Percentiles rank a stretch among this genome's conserved stretches.
phyloP scores from a whole-genome alignment of 37 sponge, comb jelly and placozoan species.

The Eunapius fragilis region DNA sequence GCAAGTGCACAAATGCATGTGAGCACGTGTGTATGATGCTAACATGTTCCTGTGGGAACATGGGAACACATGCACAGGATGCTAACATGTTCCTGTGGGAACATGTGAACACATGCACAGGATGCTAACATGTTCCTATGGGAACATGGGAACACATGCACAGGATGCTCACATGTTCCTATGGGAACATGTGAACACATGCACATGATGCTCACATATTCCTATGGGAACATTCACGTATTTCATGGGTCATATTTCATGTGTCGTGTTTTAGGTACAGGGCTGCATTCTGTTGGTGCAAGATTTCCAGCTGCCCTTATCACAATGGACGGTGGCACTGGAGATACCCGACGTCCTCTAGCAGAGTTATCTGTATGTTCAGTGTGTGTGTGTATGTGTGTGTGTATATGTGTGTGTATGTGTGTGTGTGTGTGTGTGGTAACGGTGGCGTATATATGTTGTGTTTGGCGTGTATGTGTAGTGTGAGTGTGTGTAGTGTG shows the following conservation, averaged over 20 bases:
- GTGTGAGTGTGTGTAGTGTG: no score
- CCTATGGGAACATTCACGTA: neutral
- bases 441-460: no score
- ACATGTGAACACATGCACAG: no score
- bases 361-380: slow-evolving; percentile 5
- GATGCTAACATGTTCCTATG: no score
- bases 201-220: neutral
- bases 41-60: no score
- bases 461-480: no score
- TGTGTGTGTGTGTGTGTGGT: no score
- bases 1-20: no score
- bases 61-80: neutral
- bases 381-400: neutral
- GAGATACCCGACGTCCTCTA: neutral
- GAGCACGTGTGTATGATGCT: no score
- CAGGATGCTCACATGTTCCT: neutral
- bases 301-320: neutral
- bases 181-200: neutral
- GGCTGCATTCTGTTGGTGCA: neutral
- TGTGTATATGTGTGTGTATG: neutral
- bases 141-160: neutral
- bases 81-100: no score
- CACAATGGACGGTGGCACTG: neutral
- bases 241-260: neutral
- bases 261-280: neutral